phyloP scores from a whole-genome alignment of 2,113 vertebrate species.

The Ifrita kowaldi region DNA sequence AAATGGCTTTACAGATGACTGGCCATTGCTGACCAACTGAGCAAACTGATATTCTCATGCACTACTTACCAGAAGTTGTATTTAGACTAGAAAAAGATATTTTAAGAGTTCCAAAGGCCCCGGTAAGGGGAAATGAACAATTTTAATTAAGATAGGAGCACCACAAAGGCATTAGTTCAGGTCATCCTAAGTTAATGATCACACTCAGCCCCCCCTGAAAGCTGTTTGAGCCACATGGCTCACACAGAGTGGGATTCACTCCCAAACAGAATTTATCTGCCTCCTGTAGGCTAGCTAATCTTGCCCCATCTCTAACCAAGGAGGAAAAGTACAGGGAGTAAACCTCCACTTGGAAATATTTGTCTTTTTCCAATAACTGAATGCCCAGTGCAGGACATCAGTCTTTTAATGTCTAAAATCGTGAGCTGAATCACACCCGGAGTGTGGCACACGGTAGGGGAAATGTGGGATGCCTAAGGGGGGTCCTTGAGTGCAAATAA shows the following conservation, averaged over 20 bases:
- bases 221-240: accelerated
- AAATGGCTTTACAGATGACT: conserved; percentile 22
- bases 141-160: neutral
- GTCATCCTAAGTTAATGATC: neutral
- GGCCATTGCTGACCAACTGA: neutral
- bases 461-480: neutral
- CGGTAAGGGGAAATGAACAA: neutral
- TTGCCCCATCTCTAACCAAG: neutral
- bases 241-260: neutral
- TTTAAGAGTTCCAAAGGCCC: neutral
- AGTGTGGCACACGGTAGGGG: neutral
- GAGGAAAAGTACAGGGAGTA: neutral
- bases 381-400: neutral
- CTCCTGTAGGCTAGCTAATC: neutral
- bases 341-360: neutral
- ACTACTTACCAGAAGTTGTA: neutral
- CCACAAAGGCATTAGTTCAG: neutral
- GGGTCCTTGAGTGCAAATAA: neutral
- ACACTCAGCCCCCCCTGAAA: neutral
- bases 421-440: neutral
- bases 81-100: neutral
- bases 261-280: neutral
- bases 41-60: neutral
- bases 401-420: neutral
- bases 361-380: neutral